Evolutionary conservation across 2,113 vertebrate species (phyloP).

Genomic region (Melanerpes formicivorus): DNA sequence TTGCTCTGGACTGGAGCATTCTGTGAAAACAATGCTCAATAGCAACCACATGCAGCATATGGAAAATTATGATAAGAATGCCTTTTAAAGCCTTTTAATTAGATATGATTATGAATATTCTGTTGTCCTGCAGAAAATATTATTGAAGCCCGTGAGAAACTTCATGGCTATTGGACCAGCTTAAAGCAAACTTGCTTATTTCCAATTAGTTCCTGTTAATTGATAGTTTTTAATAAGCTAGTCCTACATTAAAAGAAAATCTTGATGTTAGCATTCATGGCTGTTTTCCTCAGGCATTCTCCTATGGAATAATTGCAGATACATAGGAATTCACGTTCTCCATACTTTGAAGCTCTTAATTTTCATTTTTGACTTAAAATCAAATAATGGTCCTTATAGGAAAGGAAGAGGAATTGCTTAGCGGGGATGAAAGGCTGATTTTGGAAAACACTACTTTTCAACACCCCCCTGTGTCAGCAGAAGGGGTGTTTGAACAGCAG

Average conservation of each 20-base stretch:
- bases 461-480: neutral
- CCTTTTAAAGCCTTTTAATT: constrained; percentile 5
- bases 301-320: neutral
- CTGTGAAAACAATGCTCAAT: neutral
- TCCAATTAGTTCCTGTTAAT: neutral
- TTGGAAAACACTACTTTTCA: rapidly evolving
- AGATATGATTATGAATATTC: neutral
- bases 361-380: neutral
- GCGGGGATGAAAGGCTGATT: neutral
- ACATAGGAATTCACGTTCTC: neutral
- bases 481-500: neutral
- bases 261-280: neutral
- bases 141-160: neutral
- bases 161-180: neutral
- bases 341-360: neutral
- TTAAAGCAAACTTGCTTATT: neutral
- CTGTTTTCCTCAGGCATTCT: neutral
- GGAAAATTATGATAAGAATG: constrained; percentile 1
- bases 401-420: neutral
- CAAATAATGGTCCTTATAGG: neutral
- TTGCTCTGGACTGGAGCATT: neutral
- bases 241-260: neutral
- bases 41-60: neutral
- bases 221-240: neutral
- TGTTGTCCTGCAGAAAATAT: neutral